Base-by-base conservation (phyloP, 2,888 invertebrate species). In the Acrocera orbiculus region DNA sequence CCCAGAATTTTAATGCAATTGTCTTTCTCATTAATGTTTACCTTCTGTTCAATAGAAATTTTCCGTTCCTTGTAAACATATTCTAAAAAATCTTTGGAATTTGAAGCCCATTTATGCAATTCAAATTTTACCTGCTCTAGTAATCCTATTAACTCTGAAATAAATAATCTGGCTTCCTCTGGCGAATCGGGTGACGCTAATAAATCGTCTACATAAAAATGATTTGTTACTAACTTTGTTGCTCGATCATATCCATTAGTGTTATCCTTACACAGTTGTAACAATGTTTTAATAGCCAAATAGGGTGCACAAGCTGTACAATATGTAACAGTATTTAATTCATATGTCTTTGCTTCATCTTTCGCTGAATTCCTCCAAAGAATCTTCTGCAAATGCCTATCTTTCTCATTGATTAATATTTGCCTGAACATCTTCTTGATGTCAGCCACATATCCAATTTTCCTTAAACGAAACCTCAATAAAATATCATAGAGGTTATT, bases 131-230 rank as follows among this genome's bases (percentile, higher is more conserved):
- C 33, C 3, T 10, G 17, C 2, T 11, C 14, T 9, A 37, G 5
- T 1, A 34, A 8, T 14, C 10, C 5, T 8, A 9, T 35, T 23
- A 35, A n/a, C 2, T 31, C 24, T 5, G 14, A 7, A 25, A 26
- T 27, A 16, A 28, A 9, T 13, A 3, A 13, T 13, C 16, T 16
- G 10, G 20, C 17, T 13, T 27, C 15, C 9, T 32, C 9, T 16
- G 29, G 1, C 23, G 28, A 10, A 23, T 38, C 32, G n/a, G 22
- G 17, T 5, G 31, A 35, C 11, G 16, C 19, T 4, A 37, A 14
- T 2, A 40, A 19, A 30, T 42, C 39, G 17, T 42, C 40, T 2
- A 42, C 37, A 31, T 40, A 40, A 29, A 38, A 37, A 24, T 38
- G 17, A 8, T 33, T n/a, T 7, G 16, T n/a, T 9, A 34, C 9